Evolutionary conservation across 2,888 invertebrate species (phyloP).

Genomic region (Calameuta idolon): DNA sequence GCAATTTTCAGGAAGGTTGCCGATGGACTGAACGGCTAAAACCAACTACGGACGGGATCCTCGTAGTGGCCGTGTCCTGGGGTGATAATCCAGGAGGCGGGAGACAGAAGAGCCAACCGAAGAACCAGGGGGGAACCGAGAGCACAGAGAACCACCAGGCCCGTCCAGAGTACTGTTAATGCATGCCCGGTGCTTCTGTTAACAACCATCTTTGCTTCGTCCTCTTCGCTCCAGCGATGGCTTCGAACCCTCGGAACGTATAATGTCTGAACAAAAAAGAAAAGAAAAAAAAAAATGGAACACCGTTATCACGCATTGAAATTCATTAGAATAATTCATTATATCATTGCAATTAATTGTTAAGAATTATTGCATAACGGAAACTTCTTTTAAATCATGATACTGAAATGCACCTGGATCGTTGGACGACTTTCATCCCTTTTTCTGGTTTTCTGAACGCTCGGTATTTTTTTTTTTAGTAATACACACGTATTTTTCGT

Average conservation of each 20-base stretch:
- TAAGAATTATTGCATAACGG: background rate
- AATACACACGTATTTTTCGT: background rate
- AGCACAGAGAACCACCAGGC: constrained; percentile 36
- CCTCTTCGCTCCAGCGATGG: constrained; percentile 35
- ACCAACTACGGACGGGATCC: constrained; percentile 41
- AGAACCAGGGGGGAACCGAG: constrained; percentile 21
- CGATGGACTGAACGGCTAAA: constrained; percentile 54
- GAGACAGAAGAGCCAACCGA: constrained; percentile 16
- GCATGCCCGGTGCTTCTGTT: constrained; percentile 64
- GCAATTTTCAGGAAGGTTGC: constrained; percentile 57
- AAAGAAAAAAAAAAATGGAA: background rate
- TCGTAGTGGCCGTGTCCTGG: constrained; percentile 31
- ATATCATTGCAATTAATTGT: background rate
- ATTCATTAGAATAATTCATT: background rate
- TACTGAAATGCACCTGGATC: background rate
- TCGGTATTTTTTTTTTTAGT: background rate
- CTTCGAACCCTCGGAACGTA: constrained; percentile 33
- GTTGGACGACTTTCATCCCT: background rate
- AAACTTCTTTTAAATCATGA: background rate
- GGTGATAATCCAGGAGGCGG: constrained; percentile 26
- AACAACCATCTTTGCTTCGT: constrained; percentile 56
- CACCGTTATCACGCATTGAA: background rate
- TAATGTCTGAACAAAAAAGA: background rate
- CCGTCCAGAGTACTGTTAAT: constrained; percentile 66
- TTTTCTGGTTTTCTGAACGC: background rate